Base-by-base conservation (phyloP, 2,888 invertebrate genomes). In the Amiota minor region DNA sequence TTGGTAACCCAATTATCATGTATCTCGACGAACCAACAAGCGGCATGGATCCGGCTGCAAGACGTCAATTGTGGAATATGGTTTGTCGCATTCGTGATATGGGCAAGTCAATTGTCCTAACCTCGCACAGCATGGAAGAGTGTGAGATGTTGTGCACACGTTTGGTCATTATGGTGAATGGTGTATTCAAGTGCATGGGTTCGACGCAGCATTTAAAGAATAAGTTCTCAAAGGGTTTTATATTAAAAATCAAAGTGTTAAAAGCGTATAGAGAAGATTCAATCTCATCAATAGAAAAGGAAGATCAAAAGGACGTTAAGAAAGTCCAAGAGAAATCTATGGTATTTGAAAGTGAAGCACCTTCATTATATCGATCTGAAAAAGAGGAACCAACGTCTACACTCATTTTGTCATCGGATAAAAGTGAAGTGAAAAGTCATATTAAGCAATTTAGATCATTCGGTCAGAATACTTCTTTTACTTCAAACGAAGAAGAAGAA, bases 111-210 rank as follows among this genome's bases (percentile, higher is more conserved):
- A 92, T 96, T 71, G 91, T 96, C 74, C 91, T 96, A 75, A 96
- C 96, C 20, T 95, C 96, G 55, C 95, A 95, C 89, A 94, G 94
- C 87, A 95, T 95, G 94, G 94, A 94, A 87, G 95, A 95, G 89
- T 95, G 95, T 89, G 95, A 95, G 90, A 94, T 93, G 53, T 90
- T 95, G 67, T 95, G 95, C 88, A 93, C 94, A 2, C 90, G 95
- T n/a, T 90, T 95, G 80, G 94, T 94, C 61, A 93, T 95, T 75
- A 95, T 95, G 95, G 95, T 95, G 74, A 93, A 93, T 81, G 95
- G 95, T 0, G 90, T 91, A 76, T 93, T 95, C 85, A 91, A 92
- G 81, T 94, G 93, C 79, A 90, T 94, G 20, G 95, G 95, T 69
- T 93, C 94, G 1, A 92, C 93, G 73, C 94, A 94, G 77, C 92